Evolutionary conservation across 2,797 vertebrate genomes (phyloP).

Genomic region (Percopsis omiscomaycus): DNA sequence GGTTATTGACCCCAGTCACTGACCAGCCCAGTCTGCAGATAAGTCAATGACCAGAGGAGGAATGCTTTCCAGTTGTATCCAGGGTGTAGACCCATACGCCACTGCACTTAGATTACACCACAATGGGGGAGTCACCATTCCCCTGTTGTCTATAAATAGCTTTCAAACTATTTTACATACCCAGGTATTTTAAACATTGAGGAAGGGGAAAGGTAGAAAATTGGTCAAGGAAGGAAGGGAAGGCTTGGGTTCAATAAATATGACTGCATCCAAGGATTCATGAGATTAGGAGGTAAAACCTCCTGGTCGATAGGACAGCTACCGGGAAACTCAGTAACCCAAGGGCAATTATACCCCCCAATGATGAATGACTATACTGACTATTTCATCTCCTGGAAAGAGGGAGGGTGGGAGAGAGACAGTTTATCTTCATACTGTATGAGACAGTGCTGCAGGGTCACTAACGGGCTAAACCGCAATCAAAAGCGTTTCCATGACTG

Average conservation of each 20-base stretch:
- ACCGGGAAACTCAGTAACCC: neutral
- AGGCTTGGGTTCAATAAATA: too few relatives aligned
- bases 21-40: slow-evolving; percentile 19
- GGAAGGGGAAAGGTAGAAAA: too few relatives aligned
- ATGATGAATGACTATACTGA: slow-evolving; percentile 3
- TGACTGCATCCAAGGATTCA: too few relatives aligned
- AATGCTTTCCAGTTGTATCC: slow-evolving; percentile 13
- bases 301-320: neutral
- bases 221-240: too few relatives aligned
- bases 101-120: too few relatives aligned
- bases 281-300: too few relatives aligned
- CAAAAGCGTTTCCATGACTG: slow-evolving; percentile 52
- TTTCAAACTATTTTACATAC: too few relatives aligned
- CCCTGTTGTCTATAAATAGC: too few relatives aligned
- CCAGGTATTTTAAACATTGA: too few relatives aligned
- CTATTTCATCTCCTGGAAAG: neutral
- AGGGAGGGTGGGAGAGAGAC: slow-evolving; percentile 28
- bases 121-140: neutral
- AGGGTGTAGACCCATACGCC: neutral
- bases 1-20: slow-evolving; percentile 33
- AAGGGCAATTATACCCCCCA: neutral
- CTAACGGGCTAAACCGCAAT: slow-evolving; percentile 66
- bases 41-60: slow-evolving; percentile 47
- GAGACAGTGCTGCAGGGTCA: slow-evolving; percentile 54
- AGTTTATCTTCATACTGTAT: slow-evolving; percentile 37